A percentile compares a stretch with the other conserved stretches of the same genome.
Conservation (phyloP, 2,888 invertebrate genomes). For the Exocentrus adspersus region DNA sequence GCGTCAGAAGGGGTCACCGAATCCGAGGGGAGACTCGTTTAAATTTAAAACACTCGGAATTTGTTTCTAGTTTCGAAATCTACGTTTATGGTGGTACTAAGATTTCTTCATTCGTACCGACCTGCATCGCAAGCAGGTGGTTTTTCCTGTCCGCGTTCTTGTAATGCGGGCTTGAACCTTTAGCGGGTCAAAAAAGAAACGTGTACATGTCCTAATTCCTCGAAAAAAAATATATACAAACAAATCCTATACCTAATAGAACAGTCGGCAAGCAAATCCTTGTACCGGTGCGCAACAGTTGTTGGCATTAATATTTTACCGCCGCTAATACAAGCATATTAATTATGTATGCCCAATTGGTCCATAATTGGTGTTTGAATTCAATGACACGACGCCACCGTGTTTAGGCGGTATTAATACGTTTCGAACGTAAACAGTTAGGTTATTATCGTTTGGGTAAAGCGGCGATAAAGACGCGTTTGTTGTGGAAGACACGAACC, state of each 20-base stretch:
- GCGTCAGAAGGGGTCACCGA: constrained; percentile 7
- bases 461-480: not conserved
- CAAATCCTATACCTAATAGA: too few relatives aligned
- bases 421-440: constrained; percentile 51
- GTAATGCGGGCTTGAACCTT: constrained; percentile 60
- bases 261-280: too few relatives aligned
- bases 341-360: constrained; percentile 65
- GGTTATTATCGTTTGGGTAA: constrained; percentile 35
- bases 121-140: constrained; percentile 34
- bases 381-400: constrained; percentile 61
- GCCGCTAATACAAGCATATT: constrained; percentile 62
- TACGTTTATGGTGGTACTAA: too few relatives aligned
- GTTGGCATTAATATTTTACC: constrained; percentile 63
- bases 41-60: too few relatives aligned
- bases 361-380: constrained; percentile 64
- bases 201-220: constrained; percentile 8
- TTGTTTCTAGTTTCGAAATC: too few relatives aligned
- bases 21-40: too few relatives aligned
- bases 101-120: constrained; percentile 35
- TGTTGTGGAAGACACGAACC: not conserved
- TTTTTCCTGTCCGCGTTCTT: constrained; percentile 46
- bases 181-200: constrained; percentile 58
- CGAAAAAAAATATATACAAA: too few relatives aligned
- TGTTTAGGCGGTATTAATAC: constrained; percentile 59
- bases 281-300: constrained; percentile 59